phyloP scores from a whole-genome alignment of 2,888 invertebrate species.

The Microctonus brassicae region DNA sequence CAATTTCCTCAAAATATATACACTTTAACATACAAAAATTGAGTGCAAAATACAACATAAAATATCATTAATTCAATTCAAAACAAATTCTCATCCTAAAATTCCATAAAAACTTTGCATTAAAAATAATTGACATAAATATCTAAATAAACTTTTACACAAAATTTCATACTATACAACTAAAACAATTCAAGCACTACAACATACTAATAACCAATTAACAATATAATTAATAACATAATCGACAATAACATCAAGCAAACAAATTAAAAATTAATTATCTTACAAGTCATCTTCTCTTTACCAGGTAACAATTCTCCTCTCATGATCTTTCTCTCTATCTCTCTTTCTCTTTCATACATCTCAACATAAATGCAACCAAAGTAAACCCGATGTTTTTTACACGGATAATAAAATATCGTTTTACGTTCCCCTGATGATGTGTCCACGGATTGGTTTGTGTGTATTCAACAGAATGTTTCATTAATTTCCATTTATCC shows the following conservation, averaged over 20 bases:
- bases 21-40: no score
- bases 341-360: neutral
- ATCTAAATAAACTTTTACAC: no score
- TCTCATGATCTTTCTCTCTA: neutral
- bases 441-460: conserved; percentile 50
- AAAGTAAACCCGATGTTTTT: conserved; percentile 56
- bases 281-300: neutral
- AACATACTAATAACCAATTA: no score
- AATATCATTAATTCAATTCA: no score
- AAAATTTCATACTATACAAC: no score
- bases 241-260: neutral
- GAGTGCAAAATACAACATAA: no score
- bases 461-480: neutral
- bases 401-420: conserved; percentile 55
- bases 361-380: neutral
- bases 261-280: neutral
- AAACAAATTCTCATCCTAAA: no score
- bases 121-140: no score
- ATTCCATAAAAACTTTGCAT: no score
- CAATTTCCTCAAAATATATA: no score
- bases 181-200: neutral
- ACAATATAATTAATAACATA: neutral
- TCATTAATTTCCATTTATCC: neutral
- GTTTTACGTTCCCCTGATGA: conserved; percentile 50
- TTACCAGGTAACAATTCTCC: conserved; percentile 2